Percentiles rank a stretch among this genome's conserved stretches.
These are phyloP conservation scores for Platichthys flesus DNA, from an alignment of 2,113 vertebrate species.

Conservation along the genomic window DNA sequence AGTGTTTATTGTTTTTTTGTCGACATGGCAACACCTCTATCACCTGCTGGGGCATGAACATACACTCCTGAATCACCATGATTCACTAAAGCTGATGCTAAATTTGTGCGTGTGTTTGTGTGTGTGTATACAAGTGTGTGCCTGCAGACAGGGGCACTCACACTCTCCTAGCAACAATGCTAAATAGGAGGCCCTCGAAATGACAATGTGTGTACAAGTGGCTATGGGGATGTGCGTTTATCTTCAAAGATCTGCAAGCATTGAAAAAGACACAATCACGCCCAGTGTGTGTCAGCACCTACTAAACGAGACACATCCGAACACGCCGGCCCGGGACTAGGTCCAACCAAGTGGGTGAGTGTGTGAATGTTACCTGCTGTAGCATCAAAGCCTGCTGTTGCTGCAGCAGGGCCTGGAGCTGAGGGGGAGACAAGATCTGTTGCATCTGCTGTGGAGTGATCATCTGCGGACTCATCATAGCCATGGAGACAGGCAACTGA, in stretches of 20 bases:
- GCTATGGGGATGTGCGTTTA: conserved; percentile 45
- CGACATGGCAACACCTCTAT: conserved; percentile 65
- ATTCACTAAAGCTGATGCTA: conserved; percentile 49
- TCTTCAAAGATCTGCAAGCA: conserved; percentile 62
- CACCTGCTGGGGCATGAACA: conserved; percentile 49
- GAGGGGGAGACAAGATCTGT: conserved; percentile 96
- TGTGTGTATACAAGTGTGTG: conserved; percentile 7
- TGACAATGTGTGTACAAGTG: conserved; percentile 48
- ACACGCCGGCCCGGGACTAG: conserved; percentile 52
- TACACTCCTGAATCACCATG: conserved; percentile 53
- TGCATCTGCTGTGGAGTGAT: conserved; percentile 99
- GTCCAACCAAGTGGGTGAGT: conserved; percentile 28
- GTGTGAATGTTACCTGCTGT: conserved; percentile 88
- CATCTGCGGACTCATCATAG: conserved; percentile 99
- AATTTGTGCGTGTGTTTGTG: not conserved
- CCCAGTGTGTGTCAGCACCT: conserved; percentile 67
- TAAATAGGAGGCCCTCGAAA: conserved; percentile 33
- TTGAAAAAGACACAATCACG: conserved; percentile 61
- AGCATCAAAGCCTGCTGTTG: conserved; percentile 98
- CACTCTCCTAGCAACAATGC: conserved; percentile 48
- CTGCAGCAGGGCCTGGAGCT: conserved; percentile 97
- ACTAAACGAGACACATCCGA: conserved; percentile 62
- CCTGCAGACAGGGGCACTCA: not conserved
- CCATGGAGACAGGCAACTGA: conserved; percentile 98
- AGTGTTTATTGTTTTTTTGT: conserved; percentile 74